phyloP scores from a whole-genome alignment of 2,113 vertebrate genomes.

The Alaudala cheleensis region DNA sequence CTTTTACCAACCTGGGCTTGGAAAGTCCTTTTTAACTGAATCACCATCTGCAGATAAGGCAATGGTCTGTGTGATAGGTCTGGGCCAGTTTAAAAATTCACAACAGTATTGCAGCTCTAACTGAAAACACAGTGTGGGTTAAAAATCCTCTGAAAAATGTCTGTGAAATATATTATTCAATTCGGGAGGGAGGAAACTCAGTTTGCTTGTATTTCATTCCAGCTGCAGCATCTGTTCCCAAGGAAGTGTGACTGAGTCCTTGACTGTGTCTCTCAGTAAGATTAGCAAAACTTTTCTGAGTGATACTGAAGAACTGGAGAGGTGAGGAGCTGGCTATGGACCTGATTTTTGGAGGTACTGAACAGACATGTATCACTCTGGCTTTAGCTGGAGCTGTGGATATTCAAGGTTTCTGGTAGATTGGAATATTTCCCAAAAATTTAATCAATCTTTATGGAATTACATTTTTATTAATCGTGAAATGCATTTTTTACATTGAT shows the following conservation, averaged over 20 bases:
- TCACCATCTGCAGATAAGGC: not conserved
- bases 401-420: not conserved
- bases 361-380: not conserved
- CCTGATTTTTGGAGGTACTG: not conserved
- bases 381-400: not conserved
- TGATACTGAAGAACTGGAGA: not conserved
- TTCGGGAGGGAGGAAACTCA: not conserved
- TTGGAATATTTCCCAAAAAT: not conserved
- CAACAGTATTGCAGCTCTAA: not conserved
- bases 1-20: not conserved
- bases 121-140: not conserved
- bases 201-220: not conserved
- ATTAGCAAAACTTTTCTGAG: not conserved
- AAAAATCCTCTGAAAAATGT: not conserved
- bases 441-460: not conserved
- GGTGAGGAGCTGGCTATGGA: not conserved
- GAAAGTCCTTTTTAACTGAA: not conserved
- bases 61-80: not conserved
- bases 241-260: not conserved
- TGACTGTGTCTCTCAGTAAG: not conserved
- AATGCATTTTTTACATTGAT: slow-evolving; percentile 20
- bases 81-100: not conserved
- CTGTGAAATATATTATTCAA: not conserved
- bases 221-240: not conserved
- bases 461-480: not conserved